Evolutionary conservation across 2,888 invertebrate genomes (phyloP), one percentile per base, ranked within the genome.

Genomic region (Pristionchus japonicus): DNA sequence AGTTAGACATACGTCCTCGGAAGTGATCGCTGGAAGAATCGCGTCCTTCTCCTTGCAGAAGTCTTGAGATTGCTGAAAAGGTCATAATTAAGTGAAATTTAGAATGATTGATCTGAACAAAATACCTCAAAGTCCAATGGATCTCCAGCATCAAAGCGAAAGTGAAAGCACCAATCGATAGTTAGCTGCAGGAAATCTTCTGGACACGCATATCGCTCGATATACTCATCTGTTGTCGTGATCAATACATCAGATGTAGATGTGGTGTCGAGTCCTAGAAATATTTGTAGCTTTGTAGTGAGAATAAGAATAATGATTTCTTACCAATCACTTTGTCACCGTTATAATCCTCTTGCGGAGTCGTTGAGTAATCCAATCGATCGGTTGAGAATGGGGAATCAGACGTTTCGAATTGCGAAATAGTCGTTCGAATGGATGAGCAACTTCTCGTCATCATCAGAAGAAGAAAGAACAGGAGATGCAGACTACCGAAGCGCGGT

Each of bases 141-240:
- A 9, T 47, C 23, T 2, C 43, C 40, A 11, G 9, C 27, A 27
- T 77, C 47, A 20, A 47, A 77, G 23, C 77, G 43, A 34, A 43
- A 27, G 17, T 77, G 77, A 47, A 77, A 77, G 77, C 77, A 77
- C 77, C 77, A 77, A 47, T 77, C 77, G n/a, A 43, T 15, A 9
- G 77, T 77, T 6, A 77, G 23, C 15, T 77, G 70, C 70, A 37
- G 31, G 70, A 70, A 70, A 7, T 17, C 70, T 0, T 37, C 70
- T 1, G 70, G 70, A 17, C 70, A 70, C 40, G 70, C 37, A 20
- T 9, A 37, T 20, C 70, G n/a, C 13, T 47, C 27, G 6, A 20
- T 7, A n/a, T n/a, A n/a, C n/a, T n/a, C n/a, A n/a, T n/a, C n/a
- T n/a, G n/a, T n/a, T n/a, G n/a, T n/a, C n/a, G n/a, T n/a, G n/a